Evolutionary conservation across 2,888 invertebrate genomes (phyloP).

Genomic region (Entomobrya multifasciata): DNA sequence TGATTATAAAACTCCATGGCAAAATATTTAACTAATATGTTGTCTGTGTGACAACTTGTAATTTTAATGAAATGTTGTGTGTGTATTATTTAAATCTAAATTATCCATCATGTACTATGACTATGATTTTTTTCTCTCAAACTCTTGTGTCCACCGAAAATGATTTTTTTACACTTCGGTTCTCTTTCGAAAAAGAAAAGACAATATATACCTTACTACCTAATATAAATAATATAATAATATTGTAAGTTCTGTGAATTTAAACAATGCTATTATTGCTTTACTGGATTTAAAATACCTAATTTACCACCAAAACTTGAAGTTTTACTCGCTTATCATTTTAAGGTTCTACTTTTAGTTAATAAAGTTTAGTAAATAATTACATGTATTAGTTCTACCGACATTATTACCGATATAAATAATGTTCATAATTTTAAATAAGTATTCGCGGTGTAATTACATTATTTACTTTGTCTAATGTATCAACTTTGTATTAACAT

Average conservation of each 20-base stretch:
- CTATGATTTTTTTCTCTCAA: too few relatives aligned
- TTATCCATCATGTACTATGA: too few relatives aligned
- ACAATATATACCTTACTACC: background rate
- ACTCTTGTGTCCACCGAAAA: too few relatives aligned
- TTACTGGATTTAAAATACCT: slow-evolving; percentile 10
- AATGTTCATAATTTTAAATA: background rate
- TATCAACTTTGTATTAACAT: too few relatives aligned
- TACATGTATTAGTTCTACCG: background rate
- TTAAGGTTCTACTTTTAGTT: slow-evolving; percentile 8
- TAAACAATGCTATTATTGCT: slow-evolving; percentile 25
- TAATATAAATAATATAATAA: background rate
- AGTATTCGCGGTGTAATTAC: background rate
- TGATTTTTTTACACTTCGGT: too few relatives aligned
- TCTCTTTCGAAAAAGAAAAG: too few relatives aligned
- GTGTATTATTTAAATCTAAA: too few relatives aligned
- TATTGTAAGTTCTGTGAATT: background rate
- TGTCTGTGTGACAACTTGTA: too few relatives aligned
- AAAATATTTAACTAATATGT: too few relatives aligned
- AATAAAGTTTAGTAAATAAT: background rate
- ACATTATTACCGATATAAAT: slow-evolving; percentile 11
- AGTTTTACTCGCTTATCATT: slow-evolving; percentile 30
- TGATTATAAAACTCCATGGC: too few relatives aligned
- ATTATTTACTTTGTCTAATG: background rate
- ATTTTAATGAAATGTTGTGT: too few relatives aligned
- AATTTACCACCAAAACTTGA: slow-evolving; percentile 46